A percentile compares a stretch with the other conserved stretches of the same genome.
phyloP scores from a whole-genome alignment of 2,113 vertebrate genomes.

The Phyllopteryx taeniolatus region DNA sequence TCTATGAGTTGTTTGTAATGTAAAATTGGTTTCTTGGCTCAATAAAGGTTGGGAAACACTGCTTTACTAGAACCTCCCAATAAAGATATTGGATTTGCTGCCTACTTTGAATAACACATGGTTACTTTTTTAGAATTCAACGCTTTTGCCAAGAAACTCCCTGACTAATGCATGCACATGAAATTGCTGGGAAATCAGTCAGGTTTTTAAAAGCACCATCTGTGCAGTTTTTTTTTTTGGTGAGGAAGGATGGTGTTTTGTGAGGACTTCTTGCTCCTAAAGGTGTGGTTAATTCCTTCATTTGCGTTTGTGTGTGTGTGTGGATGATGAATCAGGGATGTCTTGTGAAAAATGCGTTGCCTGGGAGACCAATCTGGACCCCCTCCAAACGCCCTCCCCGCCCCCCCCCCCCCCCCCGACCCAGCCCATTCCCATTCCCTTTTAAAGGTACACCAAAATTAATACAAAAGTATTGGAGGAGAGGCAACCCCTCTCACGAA shows the following conservation, averaged over 20 bases:
- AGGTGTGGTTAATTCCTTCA: conserved; percentile 45
- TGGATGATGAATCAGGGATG: conserved; percentile 47
- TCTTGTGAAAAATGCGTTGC: conserved; percentile 63
- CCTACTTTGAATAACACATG: conserved; percentile 26
- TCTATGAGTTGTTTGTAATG: background rate
- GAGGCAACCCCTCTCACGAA: conserved; percentile 27
- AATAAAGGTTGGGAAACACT: background rate
- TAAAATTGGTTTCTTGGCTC: background rate
- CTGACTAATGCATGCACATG: conserved; percentile 19
- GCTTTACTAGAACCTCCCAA: conserved; percentile 8
- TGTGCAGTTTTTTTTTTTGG: conserved; percentile 45
- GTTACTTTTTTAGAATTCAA: conserved; percentile 34
- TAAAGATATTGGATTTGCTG: conserved; percentile 8
- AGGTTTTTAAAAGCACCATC: conserved; percentile 51
- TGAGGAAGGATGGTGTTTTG: conserved; percentile 36
- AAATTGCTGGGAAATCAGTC: conserved; percentile 1
- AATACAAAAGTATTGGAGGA: conserved; percentile 58
- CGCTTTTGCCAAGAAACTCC: conserved; percentile 40
- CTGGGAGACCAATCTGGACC: conserved; percentile 66
- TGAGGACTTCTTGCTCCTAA: conserved; percentile 27
- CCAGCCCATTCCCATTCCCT: background rate
- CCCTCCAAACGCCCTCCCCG: conserved; percentile 35
- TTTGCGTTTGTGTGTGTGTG: conserved; percentile 18
- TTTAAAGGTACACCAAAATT: conserved; percentile 59
- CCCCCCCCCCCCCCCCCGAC: background rate